Conservation (phyloP, 92 coral and sea anemone genomes). For the Palythoa grandis region DNA sequence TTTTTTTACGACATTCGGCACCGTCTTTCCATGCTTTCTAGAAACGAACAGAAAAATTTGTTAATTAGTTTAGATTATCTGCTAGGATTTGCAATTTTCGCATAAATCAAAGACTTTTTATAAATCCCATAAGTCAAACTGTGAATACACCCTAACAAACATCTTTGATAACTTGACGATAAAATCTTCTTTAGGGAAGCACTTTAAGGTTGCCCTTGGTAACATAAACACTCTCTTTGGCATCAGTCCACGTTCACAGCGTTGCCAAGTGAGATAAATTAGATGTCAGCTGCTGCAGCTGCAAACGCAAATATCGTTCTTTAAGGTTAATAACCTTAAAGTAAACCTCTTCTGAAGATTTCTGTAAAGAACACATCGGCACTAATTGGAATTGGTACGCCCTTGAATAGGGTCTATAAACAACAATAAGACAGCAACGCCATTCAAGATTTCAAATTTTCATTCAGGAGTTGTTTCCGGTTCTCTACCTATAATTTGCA, state of each 20-base stretch:
- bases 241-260: not conserved
- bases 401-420: not conserved
- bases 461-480: not conserved
- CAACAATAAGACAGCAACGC: not conserved
- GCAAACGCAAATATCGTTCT: not conserved
- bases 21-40: not conserved
- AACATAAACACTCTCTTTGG: slow-evolving; percentile 23
- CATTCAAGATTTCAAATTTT: not conserved
- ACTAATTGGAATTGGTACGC: not conserved
- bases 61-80: not conserved
- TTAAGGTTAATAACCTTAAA: not conserved
- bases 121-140: not conserved
- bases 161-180: slow-evolving; percentile 5
- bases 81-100: not conserved
- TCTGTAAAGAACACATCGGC: not conserved
- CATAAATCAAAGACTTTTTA: not conserved
- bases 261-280: slow-evolving; percentile 11
- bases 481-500: not conserved
- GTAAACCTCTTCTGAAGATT: not conserved
- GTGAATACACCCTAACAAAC: not conserved
- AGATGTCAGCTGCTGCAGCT: not conserved
- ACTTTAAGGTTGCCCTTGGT: not conserved
- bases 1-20: not conserved
- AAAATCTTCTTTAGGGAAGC: slow-evolving; percentile 4
- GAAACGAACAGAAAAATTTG: not conserved